Evolutionary conservation across 1,140 invertebrate species (phyloP), one percentile per base, ranked within the genome.

Genomic region (Coptotermes formosanus): DNA sequence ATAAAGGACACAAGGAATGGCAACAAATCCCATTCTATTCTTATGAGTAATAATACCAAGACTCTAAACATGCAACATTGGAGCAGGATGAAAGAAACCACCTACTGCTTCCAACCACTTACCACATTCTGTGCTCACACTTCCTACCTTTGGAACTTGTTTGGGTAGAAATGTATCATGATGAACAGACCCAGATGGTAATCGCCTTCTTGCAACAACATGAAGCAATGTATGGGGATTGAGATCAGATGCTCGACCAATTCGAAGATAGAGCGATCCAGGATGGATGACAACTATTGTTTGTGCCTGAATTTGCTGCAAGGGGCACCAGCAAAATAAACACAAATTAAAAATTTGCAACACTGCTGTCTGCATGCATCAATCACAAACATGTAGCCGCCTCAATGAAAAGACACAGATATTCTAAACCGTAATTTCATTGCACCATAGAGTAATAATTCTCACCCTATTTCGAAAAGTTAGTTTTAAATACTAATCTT

Each of bases 271-370:
- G 83, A 96, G 93, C 0, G 98, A 99, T 16, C 98, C 98, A 85
- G 98, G 97, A 90, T 99, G 97, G 83, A 99, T 97, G n/a, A 99
- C 95, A 81, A 99, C 95, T 52, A 97, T 95, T 48, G 95, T 95
- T 88, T 96, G 95, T 2, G 95, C 93, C 88, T 95, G 95, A 87
- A 94, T 93, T 90, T 94, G 93, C 91, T 95, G 90, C 87, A 92
- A 92, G 0, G n/a, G 19, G 55, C 52, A 86, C 45, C 87, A 88
- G 43, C 55, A 38, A 45, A 25, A 45, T 64, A 43, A 75, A n/a
- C 43, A 14, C 30, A 16, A 38, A 44, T 43, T 75, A n/a, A 19
- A 21, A 55, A 45, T 16, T 9, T 52, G 19, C 19, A 55, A 55
- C 14, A 55, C 3, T 55, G 21, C 19, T 11, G 38, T 25, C 25